phyloP scores from a whole-genome alignment of 2,888 invertebrate genomes.

The Pachliopta kotzebuea region DNA sequence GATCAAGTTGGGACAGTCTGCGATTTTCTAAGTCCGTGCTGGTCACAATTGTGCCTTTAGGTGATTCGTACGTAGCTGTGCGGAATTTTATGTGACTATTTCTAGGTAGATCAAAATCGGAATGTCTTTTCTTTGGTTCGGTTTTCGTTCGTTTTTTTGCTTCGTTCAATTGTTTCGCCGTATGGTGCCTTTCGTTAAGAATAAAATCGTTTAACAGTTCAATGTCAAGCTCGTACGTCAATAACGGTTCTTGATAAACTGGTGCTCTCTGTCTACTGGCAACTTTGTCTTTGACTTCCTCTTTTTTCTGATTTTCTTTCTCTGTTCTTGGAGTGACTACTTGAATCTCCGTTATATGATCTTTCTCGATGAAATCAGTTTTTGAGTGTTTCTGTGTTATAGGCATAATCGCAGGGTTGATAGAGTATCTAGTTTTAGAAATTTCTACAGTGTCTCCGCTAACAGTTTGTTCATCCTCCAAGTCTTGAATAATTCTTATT shows the following conservation, averaged over 20 bases:
- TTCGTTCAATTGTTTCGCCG: constrained; percentile 65
- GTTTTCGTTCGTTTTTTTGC: constrained; percentile 62
- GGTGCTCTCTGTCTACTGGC: constrained; percentile 66
- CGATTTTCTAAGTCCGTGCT: constrained; percentile 79
- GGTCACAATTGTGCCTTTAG: constrained; percentile 76
- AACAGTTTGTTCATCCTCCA: constrained; percentile 62
- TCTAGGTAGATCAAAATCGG: constrained; percentile 74
- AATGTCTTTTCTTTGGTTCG: constrained; percentile 76
- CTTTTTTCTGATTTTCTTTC: constrained; percentile 50
- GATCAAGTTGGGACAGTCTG: constrained; percentile 79
- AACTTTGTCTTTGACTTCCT: constrained; percentile 58
- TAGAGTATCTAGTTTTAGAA: constrained; percentile 69
- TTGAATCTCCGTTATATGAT: constrained; percentile 88
- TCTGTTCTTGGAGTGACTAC: constrained; percentile 80
- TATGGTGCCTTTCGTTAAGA: constrained; percentile 67
- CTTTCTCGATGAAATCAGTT: constrained; percentile 42
- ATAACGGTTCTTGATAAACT: constrained; percentile 54
- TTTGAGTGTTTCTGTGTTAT: constrained; percentile 58
- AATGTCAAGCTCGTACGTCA: constrained; percentile 68
- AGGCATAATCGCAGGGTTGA: constrained; percentile 65
- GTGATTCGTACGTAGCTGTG: constrained; percentile 82
- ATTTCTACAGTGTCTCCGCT: constrained; percentile 56
- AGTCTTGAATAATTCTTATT: constrained; percentile 64
- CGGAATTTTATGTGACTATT: constrained; percentile 82
- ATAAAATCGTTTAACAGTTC: constrained; percentile 75